Evolutionary conservation across 2,888 invertebrate genomes (phyloP), one percentile per base, ranked within the genome.

Genomic region (Rhingia campestris): DNA sequence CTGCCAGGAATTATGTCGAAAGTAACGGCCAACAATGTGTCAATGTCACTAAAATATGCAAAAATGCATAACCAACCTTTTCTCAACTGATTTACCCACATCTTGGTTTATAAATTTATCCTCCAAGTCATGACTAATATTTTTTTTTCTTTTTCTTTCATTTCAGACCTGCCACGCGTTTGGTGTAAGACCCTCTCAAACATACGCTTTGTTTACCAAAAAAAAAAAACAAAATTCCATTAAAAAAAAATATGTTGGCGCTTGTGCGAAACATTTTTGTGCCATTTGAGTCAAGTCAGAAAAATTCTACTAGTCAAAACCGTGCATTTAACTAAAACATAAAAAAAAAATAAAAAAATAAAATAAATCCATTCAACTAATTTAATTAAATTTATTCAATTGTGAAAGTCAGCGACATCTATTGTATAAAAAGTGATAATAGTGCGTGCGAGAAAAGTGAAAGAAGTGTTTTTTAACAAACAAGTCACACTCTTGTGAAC

Each of bases 281-380:
- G 81, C 81, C 81, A 82, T 82, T 67, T 61, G 59, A 49, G 33
- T 67, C 22, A 49, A 77, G 54, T 77, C 77, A 61, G 51, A 66
- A 54, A 53, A 66, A 77, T 67, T 61, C 54, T 39, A 61, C 81
- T 82, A 82, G 81, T 82, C 81, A 82, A 72, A 77, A 47, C 22
- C 54, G 61, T 73, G 77, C 67, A 77, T 81, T 81, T 67, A 67
- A 77, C 37, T 51, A 47, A 47, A 39, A 41, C 41, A 33, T 12
- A 39, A 43, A 32, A 3, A 43, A 58, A 30, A 10, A 41, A 41
- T 10, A 10, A 9, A 41, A 41, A 41, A 9, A 4, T 41, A 10
- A 41, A 41, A 4, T 45, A 6, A 14, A 14, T 45, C 45, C 3
- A n/a, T n/a, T 47, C n/a, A 56, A 39, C 9, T n/a, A 43, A 33